A percentile compares a stretch with the other conserved stretches of the same genome.
Evolutionary conservation across 2,797 vertebrate species (phyloP).

Genomic region (Helarctos malayanus): DNA sequence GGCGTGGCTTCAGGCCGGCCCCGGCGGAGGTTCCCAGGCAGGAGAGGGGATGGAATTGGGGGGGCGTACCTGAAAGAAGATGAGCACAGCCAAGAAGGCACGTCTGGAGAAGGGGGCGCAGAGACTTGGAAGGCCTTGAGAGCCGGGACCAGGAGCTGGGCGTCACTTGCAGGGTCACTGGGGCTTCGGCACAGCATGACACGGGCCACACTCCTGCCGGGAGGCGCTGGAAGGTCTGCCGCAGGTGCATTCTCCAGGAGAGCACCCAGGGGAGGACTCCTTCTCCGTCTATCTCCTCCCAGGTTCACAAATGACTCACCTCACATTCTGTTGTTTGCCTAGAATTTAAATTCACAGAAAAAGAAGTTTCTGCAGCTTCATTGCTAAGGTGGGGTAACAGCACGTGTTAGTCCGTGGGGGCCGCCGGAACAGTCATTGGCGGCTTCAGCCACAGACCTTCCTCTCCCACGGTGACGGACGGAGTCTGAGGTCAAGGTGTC

Average conservation of each 20-base stretch:
- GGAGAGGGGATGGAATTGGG: neutral
- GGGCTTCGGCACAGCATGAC: no score
- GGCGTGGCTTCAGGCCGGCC: no score
- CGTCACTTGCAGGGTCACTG: neutral
- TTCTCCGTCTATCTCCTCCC: neutral
- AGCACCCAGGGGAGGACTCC: neutral
- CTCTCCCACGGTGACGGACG: no score
- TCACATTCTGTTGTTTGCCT: neutral
- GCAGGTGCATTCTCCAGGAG: neutral
- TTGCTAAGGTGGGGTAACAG: neutral
- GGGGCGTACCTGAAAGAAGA: neutral
- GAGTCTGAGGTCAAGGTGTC: fast-evolving
- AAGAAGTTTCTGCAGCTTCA: no score
- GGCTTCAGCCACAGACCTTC: neutral
- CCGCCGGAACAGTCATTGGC: fast-evolving
- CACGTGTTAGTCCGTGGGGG: fast-evolving
- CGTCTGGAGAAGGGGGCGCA: neutral
- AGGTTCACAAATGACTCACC: neutral
- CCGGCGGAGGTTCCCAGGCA: no score
- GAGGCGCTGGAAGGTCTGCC: neutral
- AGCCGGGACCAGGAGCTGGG: no score
- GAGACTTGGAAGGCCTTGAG: neutral
- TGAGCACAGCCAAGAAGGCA: neutral
- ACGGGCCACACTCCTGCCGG: fast-evolving
- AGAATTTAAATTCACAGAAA: neutral